Percentiles rank a stretch among this genome's conserved stretches.
Evolutionary conservation across 2,797 vertebrate genomes (phyloP).

Genomic region (Pristis pectinata): DNA sequence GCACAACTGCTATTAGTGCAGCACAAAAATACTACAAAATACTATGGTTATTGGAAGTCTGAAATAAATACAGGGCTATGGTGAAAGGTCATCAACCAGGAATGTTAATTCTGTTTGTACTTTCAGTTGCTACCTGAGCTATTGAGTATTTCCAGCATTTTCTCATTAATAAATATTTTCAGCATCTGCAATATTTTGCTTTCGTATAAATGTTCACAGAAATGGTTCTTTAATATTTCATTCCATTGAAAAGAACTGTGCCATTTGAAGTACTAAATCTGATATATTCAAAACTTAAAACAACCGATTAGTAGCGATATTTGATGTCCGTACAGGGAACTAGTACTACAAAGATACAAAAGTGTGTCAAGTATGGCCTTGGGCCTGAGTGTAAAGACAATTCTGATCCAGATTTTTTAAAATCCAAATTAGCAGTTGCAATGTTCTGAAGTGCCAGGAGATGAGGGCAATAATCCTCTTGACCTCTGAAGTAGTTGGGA

Average conservation of each 20-base stretch:
- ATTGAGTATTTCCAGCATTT: no score
- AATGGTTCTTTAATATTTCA: not conserved
- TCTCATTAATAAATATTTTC: no score
- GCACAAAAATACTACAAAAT: no score
- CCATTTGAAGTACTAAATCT: not conserved
- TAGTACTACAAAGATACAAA: not conserved
- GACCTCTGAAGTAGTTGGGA: not conserved
- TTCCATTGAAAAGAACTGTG: not conserved
- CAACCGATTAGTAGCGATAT: not conserved
- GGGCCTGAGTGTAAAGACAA: not conserved
- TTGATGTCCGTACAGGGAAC: not conserved
- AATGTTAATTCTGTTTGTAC: no score
- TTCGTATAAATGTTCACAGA: not conserved
- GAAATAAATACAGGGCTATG: no score
- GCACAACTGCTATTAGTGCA: not conserved
- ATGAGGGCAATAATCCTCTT: not conserved
- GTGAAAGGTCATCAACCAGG: no score
- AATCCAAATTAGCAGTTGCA: not conserved
- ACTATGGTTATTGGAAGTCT: no score
- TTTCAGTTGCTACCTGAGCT: no score
- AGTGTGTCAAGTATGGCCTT: not conserved
- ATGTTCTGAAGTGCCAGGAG: not conserved
- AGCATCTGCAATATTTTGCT: no score
- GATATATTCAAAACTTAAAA: not conserved
- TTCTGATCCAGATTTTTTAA: not conserved